Evolutionary conservation across 2,113 vertebrate genomes (phyloP).

Genomic region (Equus przewalskii): DNA sequence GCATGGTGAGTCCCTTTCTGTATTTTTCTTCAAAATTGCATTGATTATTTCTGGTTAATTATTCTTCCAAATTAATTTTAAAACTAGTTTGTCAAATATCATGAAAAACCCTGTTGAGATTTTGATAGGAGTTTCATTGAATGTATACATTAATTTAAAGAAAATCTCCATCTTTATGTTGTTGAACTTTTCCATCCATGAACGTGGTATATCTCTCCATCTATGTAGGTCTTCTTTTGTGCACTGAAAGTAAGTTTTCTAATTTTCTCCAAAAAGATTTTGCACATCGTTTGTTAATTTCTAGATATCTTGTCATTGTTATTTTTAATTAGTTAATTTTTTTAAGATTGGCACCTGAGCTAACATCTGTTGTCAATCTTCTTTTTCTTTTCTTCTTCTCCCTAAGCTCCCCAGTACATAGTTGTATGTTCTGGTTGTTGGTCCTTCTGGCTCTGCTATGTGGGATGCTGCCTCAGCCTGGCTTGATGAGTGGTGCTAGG

Average conservation of each 20-base stretch:
- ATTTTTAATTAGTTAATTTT: background rate
- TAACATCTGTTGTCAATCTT: too few species aligned
- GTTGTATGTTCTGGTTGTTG: too few species aligned
- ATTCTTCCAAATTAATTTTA: slow-evolving; percentile 20
- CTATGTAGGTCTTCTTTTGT: slow-evolving; percentile 16
- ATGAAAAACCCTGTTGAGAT: background rate
- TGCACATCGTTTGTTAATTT: background rate
- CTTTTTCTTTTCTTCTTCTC: too few species aligned
- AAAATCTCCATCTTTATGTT: slow-evolving; percentile 30
- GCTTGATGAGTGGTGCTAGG: too few species aligned
- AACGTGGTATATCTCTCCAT: background rate
- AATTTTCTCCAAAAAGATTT: slow-evolving; percentile 3
- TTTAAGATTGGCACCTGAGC: too few species aligned
- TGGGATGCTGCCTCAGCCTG: too few species aligned
- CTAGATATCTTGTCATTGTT: background rate
- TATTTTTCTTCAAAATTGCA: slow-evolving; percentile 34
- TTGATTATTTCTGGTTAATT: background rate
- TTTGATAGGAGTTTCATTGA: slow-evolving; percentile 21
- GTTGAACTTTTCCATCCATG: background rate
- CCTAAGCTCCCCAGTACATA: too few species aligned
- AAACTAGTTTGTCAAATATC: background rate
- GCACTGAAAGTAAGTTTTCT: background rate
- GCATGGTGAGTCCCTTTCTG: background rate
- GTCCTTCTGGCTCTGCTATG: too few species aligned
- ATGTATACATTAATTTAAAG: slow-evolving; percentile 1